Evolutionary conservation across 2,888 invertebrate species (phyloP).

Genomic region (Cristatella mucedo): DNA sequence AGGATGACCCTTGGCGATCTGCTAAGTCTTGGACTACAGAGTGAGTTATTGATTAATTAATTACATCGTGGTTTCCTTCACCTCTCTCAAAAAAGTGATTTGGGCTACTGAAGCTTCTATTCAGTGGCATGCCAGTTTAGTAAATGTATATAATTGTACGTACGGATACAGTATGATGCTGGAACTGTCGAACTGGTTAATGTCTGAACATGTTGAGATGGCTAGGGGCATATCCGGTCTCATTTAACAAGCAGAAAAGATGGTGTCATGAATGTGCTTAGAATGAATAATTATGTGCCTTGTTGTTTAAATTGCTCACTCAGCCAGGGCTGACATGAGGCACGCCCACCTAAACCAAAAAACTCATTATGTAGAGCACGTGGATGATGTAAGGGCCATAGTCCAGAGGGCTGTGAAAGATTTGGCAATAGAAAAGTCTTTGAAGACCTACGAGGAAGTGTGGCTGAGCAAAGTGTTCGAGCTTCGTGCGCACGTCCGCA

Average conservation of each 20-base stretch:
- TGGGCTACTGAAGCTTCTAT: no score
- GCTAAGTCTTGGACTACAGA: conserved; percentile 34
- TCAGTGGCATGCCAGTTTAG: no score
- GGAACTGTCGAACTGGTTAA: no score
- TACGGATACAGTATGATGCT: no score
- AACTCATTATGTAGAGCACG: conserved; percentile 23
- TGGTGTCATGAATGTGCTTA: no score
- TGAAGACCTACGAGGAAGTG: conserved; percentile 38
- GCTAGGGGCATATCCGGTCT: no score
- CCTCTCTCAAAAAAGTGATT: no score
- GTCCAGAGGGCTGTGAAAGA: conserved; percentile 37
- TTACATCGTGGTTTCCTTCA: no score
- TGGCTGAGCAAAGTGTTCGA: conserved; percentile 38
- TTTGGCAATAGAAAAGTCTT: conserved; percentile 32
- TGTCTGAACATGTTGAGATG: no score
- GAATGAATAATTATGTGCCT: neutral
- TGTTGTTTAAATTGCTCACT: neutral
- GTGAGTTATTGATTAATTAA: no score
- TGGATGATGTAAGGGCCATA: conserved; percentile 35
- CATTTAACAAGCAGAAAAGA: no score
- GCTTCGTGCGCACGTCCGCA: conserved; percentile 20
- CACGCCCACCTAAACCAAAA: neutral
- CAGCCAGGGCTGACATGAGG: neutral
- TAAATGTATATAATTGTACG: no score
- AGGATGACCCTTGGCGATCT: conserved; percentile 37